phyloP scores from a whole-genome alignment of 2,888 invertebrate species.

The Pilophorus perplexus region DNA sequence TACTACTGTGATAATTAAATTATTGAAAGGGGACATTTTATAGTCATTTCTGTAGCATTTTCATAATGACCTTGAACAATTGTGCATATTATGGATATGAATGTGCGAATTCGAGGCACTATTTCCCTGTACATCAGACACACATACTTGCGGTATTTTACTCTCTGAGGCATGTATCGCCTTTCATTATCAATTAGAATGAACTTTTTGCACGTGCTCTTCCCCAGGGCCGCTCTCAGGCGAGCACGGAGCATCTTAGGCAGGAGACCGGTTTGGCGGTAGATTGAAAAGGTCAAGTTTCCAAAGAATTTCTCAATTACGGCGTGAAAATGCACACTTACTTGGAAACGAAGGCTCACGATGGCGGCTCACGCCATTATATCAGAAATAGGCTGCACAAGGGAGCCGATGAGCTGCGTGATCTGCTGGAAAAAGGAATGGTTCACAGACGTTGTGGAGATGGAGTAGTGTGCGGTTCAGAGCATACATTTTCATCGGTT shows the following conservation, averaged over 20 bases:
- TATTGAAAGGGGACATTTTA: too few relatives aligned
- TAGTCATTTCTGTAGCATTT: too few relatives aligned
- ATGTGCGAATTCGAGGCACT: too few relatives aligned
- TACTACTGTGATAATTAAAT: too few relatives aligned
- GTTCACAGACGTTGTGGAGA: too few relatives aligned
- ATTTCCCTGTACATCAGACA: too few relatives aligned
- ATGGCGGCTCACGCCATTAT: constrained; percentile 6
- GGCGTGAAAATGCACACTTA: constrained; percentile 8
- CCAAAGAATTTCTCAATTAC: constrained; percentile 36
- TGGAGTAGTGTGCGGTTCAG: neutral
- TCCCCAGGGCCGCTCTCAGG: neutral
- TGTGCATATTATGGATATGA: too few relatives aligned
- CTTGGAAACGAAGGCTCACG: constrained; percentile 3
- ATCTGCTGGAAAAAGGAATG: constrained; percentile 11
- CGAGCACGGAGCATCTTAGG: neutral
- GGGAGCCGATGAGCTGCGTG: constrained; percentile 14
- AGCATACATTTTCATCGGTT: too few relatives aligned
- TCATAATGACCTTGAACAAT: too few relatives aligned
- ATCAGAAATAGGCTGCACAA: constrained; percentile 9
- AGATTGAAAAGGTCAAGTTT: constrained; percentile 24
- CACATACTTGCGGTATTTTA: too few relatives aligned
- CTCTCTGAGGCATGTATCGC: too few relatives aligned
- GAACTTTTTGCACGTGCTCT: neutral
- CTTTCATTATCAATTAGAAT: too few relatives aligned
- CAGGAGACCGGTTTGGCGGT: constrained; percentile 3